Conservation (phyloP, 1,140 invertebrate species). For the Drosophila pectinifera region DNA sequence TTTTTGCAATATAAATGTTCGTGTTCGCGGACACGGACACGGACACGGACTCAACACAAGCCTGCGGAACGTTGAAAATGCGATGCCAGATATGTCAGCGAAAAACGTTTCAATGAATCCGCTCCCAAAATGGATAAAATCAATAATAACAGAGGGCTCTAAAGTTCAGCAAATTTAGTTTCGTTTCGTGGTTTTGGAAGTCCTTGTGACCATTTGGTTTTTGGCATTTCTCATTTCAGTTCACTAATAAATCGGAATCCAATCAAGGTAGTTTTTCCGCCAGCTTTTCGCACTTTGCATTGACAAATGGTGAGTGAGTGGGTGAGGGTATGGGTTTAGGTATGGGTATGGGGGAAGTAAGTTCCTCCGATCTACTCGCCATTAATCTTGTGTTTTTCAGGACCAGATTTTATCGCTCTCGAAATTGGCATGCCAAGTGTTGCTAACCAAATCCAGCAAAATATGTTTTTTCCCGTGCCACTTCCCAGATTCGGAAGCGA, state of each 20-base stretch:
- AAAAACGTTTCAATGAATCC: slow-evolving; percentile 34
- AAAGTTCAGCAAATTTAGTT: slow-evolving; percentile 73
- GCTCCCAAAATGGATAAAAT: slow-evolving; percentile 30
- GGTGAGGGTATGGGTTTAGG: neutral
- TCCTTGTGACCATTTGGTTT: slow-evolving; percentile 41
- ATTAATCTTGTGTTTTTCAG: slow-evolving; percentile 1
- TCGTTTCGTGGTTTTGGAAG: slow-evolving; percentile 59
- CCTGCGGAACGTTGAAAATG: slow-evolving; percentile 36
- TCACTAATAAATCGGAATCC: slow-evolving; percentile 12
- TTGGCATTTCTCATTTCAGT: slow-evolving; percentile 33
- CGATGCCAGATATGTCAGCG: slow-evolving; percentile 50
- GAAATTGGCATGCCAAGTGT: slow-evolving; percentile 7
- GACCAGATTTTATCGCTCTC: slow-evolving; percentile 10
- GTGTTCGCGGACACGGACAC: slow-evolving; percentile 5
- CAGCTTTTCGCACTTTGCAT: slow-evolving; percentile 13
- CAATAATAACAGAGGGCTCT: slow-evolving; percentile 34
- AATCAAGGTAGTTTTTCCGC: slow-evolving; percentile 6
- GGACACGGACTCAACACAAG: slow-evolving; percentile 26
- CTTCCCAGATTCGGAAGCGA: slow-evolving; percentile 5
- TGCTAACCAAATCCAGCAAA: neutral
- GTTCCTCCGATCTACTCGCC: neutral
- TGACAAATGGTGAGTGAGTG: slow-evolving; percentile 1
- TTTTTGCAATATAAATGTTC: slow-evolving; percentile 18
- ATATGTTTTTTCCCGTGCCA: slow-evolving; percentile 3
- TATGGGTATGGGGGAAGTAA: no score